These are phyloP conservation scores for Anoplophora glabripennis DNA, from an alignment of 1,140 invertebrate genomes.

Conservation along the genomic window DNA sequence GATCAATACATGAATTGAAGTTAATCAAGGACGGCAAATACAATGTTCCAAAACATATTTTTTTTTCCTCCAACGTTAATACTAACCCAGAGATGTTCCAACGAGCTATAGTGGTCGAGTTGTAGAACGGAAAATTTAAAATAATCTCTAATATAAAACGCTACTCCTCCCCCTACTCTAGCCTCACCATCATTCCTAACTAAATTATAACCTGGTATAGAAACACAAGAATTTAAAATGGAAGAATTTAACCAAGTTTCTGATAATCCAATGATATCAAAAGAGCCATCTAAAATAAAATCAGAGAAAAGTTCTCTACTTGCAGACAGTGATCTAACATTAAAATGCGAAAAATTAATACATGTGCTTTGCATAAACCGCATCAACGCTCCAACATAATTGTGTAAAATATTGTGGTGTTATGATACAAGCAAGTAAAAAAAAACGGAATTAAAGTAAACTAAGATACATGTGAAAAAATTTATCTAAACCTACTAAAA, in stretches of 20 bases:
- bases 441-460: background rate
- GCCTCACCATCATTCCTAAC: background rate
- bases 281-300: no score
- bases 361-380: background rate
- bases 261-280: background rate
- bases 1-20: no score
- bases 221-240: background rate
- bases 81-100: background rate
- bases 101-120: background rate
- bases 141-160: background rate
- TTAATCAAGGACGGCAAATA: no score
- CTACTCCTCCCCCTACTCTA: background rate
- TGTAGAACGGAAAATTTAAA: background rate
- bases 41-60: no score
- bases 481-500: no score
- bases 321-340: conserved; percentile 1
- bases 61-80: background rate
- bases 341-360: background rate
- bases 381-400: background rate
- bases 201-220: background rate
- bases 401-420: background rate
- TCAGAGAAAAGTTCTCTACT: no score
- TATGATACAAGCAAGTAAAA: background rate
- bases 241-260: background rate
- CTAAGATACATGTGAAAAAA: background rate